phyloP scores from a whole-genome alignment of 1,140 invertebrate species.

The Liolophura sinensis region DNA sequence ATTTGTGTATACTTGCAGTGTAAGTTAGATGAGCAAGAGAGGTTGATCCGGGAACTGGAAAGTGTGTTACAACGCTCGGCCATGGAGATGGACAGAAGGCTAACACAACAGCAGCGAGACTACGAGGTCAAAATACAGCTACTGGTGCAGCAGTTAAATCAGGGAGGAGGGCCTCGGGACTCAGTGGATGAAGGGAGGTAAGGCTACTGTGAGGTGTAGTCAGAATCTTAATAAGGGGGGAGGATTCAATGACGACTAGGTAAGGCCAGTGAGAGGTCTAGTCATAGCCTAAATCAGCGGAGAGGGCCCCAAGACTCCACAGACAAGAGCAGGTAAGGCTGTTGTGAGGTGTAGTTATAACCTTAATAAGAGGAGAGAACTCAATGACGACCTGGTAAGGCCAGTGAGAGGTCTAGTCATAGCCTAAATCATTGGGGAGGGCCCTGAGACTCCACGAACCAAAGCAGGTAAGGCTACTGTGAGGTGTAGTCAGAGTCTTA shows the following conservation, averaged over 20 bases:
- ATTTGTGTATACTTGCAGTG: constrained; percentile 47
- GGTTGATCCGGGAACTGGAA: constrained; percentile 56
- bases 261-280: too few relatives aligned
- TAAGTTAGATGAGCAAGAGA: constrained; percentile 59
- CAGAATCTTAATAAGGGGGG: too few relatives aligned
- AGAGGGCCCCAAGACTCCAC: too few relatives aligned
- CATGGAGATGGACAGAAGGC: constrained; percentile 55
- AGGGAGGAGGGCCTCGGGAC: constrained; percentile 26
- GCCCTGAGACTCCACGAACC: constrained; percentile 6
- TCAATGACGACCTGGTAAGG: too few relatives aligned
- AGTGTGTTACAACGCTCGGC: constrained; percentile 53
- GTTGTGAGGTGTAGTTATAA: too few relatives aligned
- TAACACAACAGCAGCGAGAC: constrained; percentile 57
- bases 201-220: too few relatives aligned
- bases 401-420: too few relatives aligned
- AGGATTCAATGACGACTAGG: too few relatives aligned
- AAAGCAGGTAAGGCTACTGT: neutral
- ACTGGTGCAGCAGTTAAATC: constrained; percentile 52
- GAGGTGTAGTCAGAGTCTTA: too few relatives aligned
- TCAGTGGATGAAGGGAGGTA: constrained; percentile 4
- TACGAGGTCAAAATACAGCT: constrained; percentile 60
- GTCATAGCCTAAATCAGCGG: too few relatives aligned
- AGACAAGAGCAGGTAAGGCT: too few relatives aligned
- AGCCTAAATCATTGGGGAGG: constrained; percentile 33
- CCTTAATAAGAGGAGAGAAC: too few relatives aligned